Evolutionary conservation across 2,888 invertebrate species (phyloP).

Genomic region (Chouioia cunea): DNA sequence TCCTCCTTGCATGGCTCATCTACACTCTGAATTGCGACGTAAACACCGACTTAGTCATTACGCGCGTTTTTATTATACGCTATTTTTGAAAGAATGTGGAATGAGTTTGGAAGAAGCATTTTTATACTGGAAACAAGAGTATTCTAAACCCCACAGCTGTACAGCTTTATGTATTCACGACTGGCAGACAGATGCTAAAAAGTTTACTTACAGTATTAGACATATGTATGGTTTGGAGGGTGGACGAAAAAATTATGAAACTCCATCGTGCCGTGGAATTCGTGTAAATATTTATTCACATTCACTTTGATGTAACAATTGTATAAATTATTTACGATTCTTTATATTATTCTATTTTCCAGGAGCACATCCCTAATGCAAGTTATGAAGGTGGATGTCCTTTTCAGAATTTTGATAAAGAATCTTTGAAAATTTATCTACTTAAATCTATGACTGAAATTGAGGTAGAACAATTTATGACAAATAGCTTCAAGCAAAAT

Average conservation of each 20-base stretch:
- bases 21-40: constrained; percentile 71
- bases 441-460: constrained; percentile 41
- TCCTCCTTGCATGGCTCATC: constrained; percentile 77
- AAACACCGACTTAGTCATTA: constrained; percentile 77
- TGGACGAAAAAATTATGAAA: constrained; percentile 73
- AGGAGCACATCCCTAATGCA: constrained; percentile 65
- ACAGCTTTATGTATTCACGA: constrained; percentile 73
- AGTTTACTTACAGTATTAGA: constrained; percentile 77
- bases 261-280: constrained; percentile 73
- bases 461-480: constrained; percentile 52
- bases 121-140: constrained; percentile 76
- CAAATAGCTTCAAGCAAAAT: constrained; percentile 46
- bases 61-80: constrained; percentile 76
- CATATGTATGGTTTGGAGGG: constrained; percentile 83
- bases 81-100: constrained; percentile 81
- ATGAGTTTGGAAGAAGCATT: constrained; percentile 76
- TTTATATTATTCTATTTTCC: constrained; percentile 40
- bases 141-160: constrained; percentile 70
- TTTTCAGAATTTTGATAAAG: constrained; percentile 73
- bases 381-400: constrained; percentile 75
- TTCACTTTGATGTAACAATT: background rate
- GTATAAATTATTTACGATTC: constrained; percentile 16
- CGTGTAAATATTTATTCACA: constrained; percentile 69
- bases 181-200: constrained; percentile 76
- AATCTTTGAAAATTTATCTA: constrained; percentile 60